These are phyloP conservation scores for Andrena bucephala DNA, from an alignment of 2,888 invertebrate genomes.

Conservation along the genomic window DNA sequence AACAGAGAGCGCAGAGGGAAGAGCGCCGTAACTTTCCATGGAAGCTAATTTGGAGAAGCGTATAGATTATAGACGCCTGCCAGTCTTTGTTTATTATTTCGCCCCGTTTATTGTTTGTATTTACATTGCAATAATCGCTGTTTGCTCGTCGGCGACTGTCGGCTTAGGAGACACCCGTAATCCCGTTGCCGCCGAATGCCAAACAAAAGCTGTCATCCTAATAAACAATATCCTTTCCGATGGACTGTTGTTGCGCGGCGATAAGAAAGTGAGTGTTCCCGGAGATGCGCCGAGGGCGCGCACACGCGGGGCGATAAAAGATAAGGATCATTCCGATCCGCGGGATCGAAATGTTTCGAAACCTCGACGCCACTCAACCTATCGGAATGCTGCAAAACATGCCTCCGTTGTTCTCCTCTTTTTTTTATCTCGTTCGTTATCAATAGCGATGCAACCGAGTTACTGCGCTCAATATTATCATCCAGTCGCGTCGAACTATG, in stretches of 20 bases:
- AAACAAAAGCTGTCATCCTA: conserved; percentile 69
- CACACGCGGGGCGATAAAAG: conserved; percentile 20
- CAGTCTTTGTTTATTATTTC: conserved; percentile 57
- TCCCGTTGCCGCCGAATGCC: conserved; percentile 71
- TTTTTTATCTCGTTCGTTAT: conserved; percentile 25
- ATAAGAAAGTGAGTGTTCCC: conserved; percentile 57
- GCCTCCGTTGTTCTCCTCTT: neutral
- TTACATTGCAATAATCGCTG: conserved; percentile 73
- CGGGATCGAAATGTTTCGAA: conserved; percentile 43
- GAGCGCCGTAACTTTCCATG: neutral
- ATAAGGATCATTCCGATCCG: conserved; percentile 26
- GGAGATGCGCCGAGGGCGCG: conserved; percentile 45
- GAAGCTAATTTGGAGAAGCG: conserved; percentile 2
- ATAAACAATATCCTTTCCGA: conserved; percentile 66
- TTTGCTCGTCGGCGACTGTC: conserved; percentile 71
- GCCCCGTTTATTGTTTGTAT: conserved; percentile 78
- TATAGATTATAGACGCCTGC: conserved; percentile 9
- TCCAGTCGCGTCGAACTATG: conserved; percentile 23
- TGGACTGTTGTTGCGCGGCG: conserved; percentile 56
- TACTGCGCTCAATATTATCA: conserved; percentile 10
- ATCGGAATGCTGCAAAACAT: neutral
- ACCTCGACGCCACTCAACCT: conserved; percentile 11
- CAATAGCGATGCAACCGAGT: conserved; percentile 11
- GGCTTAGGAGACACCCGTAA: conserved; percentile 68
- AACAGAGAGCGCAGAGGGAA: neutral